Evolutionary conservation across 2,113 vertebrate genomes (phyloP).

Genomic region (Zosterops pallidus): DNA sequence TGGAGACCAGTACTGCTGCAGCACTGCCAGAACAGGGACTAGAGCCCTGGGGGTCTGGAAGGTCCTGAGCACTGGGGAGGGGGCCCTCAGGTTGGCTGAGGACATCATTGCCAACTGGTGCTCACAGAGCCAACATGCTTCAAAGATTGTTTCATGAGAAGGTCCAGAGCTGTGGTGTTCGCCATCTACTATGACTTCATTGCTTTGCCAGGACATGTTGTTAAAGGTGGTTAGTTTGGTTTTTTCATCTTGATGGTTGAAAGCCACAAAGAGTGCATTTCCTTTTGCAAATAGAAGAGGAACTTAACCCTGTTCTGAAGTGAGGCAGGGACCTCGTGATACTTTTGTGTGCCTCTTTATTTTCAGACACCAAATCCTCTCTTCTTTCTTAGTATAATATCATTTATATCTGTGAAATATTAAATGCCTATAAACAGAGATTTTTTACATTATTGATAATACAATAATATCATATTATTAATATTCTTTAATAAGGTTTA

Average conservation of each 20-base stretch:
- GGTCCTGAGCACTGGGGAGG: background rate
- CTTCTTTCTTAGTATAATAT: background rate
- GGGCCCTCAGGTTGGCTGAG: fast-evolving
- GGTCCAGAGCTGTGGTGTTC: background rate
- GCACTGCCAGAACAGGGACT: fast-evolving
- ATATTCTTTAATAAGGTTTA: background rate
- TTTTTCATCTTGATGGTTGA: background rate
- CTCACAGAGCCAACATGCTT: fast-evolving
- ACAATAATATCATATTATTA: background rate
- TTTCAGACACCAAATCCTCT: background rate
- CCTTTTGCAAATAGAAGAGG: background rate
- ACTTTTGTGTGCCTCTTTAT: background rate
- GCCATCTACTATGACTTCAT: background rate
- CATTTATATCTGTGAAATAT: background rate
- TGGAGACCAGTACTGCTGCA: background rate
- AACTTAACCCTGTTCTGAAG: background rate
- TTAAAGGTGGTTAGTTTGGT: background rate
- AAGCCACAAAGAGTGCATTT: background rate
- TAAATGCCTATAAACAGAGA: background rate
- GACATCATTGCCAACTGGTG: background rate
- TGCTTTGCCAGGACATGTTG: background rate
- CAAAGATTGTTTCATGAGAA: background rate
- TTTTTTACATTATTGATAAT: background rate
- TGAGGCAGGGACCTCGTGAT: background rate
- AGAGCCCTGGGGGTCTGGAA: background rate